Conservation (phyloP, 2,888 invertebrate species). For the Leucophenga montana region DNA sequence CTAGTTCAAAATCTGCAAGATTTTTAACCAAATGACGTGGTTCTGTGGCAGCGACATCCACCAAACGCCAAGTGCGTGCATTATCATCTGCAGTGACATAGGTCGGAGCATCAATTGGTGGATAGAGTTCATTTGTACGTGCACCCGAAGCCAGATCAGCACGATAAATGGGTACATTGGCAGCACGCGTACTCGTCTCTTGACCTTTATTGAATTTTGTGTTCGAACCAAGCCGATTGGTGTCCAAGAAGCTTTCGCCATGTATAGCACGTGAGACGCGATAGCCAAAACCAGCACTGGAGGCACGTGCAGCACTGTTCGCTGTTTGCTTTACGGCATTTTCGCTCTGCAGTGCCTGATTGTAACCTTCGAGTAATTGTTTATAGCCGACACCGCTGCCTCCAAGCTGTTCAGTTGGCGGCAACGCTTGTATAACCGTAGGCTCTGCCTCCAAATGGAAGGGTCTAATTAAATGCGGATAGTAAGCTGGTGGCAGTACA, state of each 20-base stretch:
- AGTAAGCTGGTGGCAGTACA: slow-evolving; percentile 69
- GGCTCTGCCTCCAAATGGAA: slow-evolving; percentile 70
- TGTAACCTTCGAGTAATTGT: slow-evolving; percentile 57
- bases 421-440: slow-evolving; percentile 66
- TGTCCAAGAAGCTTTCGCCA: slow-evolving; percentile 58
- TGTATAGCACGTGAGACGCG: slow-evolving; percentile 63
- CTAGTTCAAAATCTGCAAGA: slow-evolving; percentile 44
- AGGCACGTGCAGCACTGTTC: not conserved
- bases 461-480: slow-evolving; percentile 70
- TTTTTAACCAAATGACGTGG: slow-evolving; percentile 60
- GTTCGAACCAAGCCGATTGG: slow-evolving; percentile 54
- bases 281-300: slow-evolving; percentile 48
- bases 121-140: slow-evolving; percentile 49
- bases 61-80: slow-evolving; percentile 55
- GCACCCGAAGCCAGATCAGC: slow-evolving; percentile 48
- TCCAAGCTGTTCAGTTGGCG: slow-evolving; percentile 52
- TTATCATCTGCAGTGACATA: slow-evolving; percentile 38
- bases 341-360: slow-evolving; percentile 35
- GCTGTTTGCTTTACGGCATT: not conserved
- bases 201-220: slow-evolving; percentile 17
- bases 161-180: slow-evolving; percentile 59
- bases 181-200: slow-evolving; percentile 44
- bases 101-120: slow-evolving; percentile 64
- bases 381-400: slow-evolving; percentile 44
- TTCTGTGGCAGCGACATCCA: slow-evolving; percentile 52